These are phyloP conservation scores for Platycnemis pennipes DNA, from an alignment of 2,888 invertebrate species.

Conservation along the genomic window DNA sequence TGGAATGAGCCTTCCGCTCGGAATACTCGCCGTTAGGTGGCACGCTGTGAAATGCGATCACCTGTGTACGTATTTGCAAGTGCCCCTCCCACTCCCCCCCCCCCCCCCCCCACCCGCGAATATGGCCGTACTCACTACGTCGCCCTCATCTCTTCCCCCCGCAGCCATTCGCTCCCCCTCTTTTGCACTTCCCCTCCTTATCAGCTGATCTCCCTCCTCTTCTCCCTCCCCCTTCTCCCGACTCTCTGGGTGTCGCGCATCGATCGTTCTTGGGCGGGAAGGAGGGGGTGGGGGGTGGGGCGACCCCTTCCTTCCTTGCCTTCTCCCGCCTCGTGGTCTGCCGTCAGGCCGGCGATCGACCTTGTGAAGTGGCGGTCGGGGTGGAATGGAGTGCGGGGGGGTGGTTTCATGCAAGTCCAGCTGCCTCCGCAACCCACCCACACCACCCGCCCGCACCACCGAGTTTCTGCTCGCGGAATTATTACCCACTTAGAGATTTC, in stretches of 20 bases:
- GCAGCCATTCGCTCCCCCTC: too few relatives aligned
- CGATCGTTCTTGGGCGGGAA: background rate
- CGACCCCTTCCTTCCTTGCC: background rate
- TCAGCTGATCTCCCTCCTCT: slow-evolving; percentile 19
- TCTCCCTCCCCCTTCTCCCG: background rate
- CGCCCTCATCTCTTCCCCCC: background rate
- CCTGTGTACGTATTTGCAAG: slow-evolving; percentile 3
- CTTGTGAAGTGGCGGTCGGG: background rate
- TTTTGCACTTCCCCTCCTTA: background rate
- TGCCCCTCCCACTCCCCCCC: background rate
- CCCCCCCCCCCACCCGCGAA: background rate
- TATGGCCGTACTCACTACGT: slow-evolving; percentile 32
- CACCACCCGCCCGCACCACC: background rate
- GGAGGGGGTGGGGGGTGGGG: too few relatives aligned
- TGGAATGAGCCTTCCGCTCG: background rate
- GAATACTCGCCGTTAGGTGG: background rate
- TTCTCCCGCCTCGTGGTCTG: background rate
- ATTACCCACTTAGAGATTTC: background rate
- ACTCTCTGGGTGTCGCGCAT: slow-evolving; percentile 5
- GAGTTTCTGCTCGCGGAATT: background rate
- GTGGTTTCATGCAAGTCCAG: background rate
- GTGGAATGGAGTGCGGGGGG: background rate
- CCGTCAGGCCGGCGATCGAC: background rate
- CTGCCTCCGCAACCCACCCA: background rate
- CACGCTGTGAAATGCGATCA: background rate